Conservation (phyloP, 1,140 invertebrate species). For the Bathynomus jamesi region DNA sequence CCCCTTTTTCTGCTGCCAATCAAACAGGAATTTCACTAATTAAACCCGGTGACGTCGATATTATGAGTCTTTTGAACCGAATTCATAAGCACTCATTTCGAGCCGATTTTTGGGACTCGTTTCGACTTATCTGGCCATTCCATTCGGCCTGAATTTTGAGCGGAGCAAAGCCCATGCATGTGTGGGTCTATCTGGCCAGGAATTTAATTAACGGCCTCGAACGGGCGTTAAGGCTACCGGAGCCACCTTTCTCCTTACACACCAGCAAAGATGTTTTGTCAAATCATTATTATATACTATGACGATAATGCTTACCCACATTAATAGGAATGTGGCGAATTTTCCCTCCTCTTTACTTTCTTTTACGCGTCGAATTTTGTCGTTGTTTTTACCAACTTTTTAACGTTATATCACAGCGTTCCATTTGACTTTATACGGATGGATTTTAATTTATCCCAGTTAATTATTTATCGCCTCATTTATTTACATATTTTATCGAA, state of each 20-base stretch:
- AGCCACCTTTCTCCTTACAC: not conserved
- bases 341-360: too few species aligned
- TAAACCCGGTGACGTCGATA: not conserved
- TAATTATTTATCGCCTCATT: too few species aligned
- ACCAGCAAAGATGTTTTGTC: not conserved
- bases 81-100: not conserved
- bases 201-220: not conserved
- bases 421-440: too few species aligned
- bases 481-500: too few species aligned
- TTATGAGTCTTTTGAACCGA: not conserved
- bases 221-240: not conserved
- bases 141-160: not conserved
- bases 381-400: too few species aligned
- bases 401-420: too few species aligned
- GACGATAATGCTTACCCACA: not conserved
- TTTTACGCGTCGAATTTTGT: too few species aligned
- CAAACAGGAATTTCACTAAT: not conserved
- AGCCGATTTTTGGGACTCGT: not conserved
- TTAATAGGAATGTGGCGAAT: too few species aligned
- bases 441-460: too few species aligned
- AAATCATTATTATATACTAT: not conserved
- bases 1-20: not conserved
- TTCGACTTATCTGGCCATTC: not conserved
- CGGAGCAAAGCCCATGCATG: not conserved
- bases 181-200: not conserved